Base-by-base conservation (phyloP, 2,113 vertebrate genomes). In the Tichodroma muraria region DNA sequence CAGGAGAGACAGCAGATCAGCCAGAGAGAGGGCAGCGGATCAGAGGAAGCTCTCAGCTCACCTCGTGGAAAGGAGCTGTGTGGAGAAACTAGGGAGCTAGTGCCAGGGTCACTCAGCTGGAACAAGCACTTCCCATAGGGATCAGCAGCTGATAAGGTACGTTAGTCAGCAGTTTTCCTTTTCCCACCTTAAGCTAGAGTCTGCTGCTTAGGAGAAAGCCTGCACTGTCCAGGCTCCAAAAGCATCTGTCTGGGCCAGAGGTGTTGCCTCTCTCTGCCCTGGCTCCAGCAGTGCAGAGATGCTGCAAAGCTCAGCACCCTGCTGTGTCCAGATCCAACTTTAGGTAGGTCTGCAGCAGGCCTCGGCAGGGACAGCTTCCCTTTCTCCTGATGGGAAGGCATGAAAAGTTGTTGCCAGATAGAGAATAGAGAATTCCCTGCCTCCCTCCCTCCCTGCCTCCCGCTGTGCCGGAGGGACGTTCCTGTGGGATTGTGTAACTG, bases 1-100 rank as follows among this genome's bases (percentile, higher is more conserved):
- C 96, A 38, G 97, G 94, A 98, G 94, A 98, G 96, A 96, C 98
- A 98, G 97, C 97, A 98, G 90, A 96, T 98, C 97, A 98, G 98
- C 98, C 97, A 94, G 96, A 98, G 97, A 97, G 91, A 98, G 97
- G 97, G 96, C 97, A 98, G 97, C 96, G 96, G 72, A 98, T 97
- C 97, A 97, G 94, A 98, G 95, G 97, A 97, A 97, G 95, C 96
- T 96, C 94, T 97, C 94, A 97, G 95, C 93, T 96, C 96, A 38
- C 95, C 96, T 98, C 97, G 66, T 97, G 97, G 97, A 98, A 94
- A 97, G 94, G 97, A 97, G 94, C 97, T 97, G 64, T 98, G 95
- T 97, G 97, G 96, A 98, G 97, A 96, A 98, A 92, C 97, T 98
- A 98, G 98, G 97, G 98, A 98, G 94, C 96, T 98, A 98, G 97